Base-by-base conservation (phyloP, 2,888 invertebrate species). In the Xestia sexstrigata region DNA sequence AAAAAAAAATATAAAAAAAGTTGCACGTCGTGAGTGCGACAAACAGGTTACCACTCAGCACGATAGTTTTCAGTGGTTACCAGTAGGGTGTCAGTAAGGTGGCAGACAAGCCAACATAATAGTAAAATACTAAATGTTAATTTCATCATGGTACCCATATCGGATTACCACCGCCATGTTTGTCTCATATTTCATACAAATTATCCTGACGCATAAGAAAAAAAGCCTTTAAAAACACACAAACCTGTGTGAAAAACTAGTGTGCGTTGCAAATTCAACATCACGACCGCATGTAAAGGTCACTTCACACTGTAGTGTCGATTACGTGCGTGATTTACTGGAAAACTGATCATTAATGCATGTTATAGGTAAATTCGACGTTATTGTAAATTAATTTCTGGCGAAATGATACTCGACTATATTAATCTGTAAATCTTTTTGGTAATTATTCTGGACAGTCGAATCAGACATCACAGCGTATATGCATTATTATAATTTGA, bases 241-340 rank as follows among this genome's bases (percentile, higher is more conserved):
- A 71, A 76, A 77, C 23, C 65, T 17, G 45, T 13, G 23, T 63
- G 39, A 63, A 77, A 72, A 78, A 72, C n/a, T 72, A 81, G 42
- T 23, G 60, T 45, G 15, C 35, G 82, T 72, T 73, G 69, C 65
- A 82, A 81, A 72, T 81, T 78, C 49, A 72, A 77, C 70, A 63
- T 49, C 77, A 71, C 67, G 67, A 76, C 65, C 45, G 17, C 26
- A 11, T 23, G 45, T 71, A 76, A 76, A 63, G 67, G 49, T 26
- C n/a, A 23, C 62, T 71, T 52, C 82, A 81, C 47, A 80, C 47
- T 55, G 20, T 35, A 26, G 42, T 63, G 26, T 45, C 15, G 15
- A 79, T 58, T 35, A 26, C 9, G 7, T 13, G 52, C 23, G 17
- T 66, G 2, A 35, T 60, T 35, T 35, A 42, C 3, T 2, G 6